Conservation (phyloP, 2,797 vertebrate species). For the Anguilla megastoma region DNA sequence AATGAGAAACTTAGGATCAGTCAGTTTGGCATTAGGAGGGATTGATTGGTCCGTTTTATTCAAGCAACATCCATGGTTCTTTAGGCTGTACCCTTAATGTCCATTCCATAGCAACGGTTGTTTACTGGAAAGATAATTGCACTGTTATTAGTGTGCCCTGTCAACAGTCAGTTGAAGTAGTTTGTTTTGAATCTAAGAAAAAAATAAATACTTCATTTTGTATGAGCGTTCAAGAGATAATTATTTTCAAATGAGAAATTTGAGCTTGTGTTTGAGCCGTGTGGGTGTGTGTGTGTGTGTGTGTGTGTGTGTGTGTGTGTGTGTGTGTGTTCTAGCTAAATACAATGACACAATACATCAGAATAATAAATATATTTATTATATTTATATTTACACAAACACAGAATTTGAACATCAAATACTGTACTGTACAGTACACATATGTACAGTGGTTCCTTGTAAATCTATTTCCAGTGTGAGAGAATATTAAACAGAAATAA, state of each 20-base stretch:
- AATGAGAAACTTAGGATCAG: not conserved
- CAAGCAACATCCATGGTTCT: not conserved
- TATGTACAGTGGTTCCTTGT: constrained; percentile 3
- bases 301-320: too few relatives aligned
- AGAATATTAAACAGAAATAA: not conserved
- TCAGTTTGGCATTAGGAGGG: not conserved
- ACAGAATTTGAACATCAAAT: constrained; percentile 50
- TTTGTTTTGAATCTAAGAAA: not conserved
- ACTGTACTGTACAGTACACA: constrained; percentile 41
- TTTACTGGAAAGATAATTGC: not conserved
- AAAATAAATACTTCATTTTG: constrained; percentile 47
- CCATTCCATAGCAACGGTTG: not conserved
- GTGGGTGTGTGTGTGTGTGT: not conserved
- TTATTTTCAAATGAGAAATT: not conserved
- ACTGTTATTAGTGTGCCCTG: constrained; percentile 9
- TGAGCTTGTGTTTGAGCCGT: not conserved
- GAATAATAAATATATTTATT: constrained; percentile 45
- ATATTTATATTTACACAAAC: constrained; percentile 54
- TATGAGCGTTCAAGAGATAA: constrained; percentile 32
- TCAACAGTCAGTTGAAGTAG: not conserved
- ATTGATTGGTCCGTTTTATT: not conserved
- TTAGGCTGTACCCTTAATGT: not conserved
- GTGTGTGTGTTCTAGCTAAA: not conserved
- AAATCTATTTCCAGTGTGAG: not conserved
- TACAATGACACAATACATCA: not conserved